Conservation (phyloP, 2,797 vertebrate genomes). For the Botia almorhae region DNA sequence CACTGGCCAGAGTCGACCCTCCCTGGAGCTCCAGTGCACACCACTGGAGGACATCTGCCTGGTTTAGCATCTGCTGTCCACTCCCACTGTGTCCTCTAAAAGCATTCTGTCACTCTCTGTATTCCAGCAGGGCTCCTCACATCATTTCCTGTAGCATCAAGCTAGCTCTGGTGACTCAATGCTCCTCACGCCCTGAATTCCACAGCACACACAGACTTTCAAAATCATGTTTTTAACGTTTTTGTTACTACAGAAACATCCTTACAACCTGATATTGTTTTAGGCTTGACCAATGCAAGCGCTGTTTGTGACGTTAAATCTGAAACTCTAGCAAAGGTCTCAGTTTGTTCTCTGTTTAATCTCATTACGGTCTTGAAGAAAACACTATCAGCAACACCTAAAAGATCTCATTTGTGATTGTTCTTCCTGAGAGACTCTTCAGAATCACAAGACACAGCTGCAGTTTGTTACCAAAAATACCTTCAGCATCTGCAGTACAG, state of each 20-base stretch:
- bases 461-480: constrained; percentile 18
- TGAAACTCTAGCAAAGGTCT: background rate
- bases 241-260: too few relatives aligned
- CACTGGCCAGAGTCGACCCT: constrained; percentile 39
- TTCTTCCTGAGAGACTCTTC: too few relatives aligned
- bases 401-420: too few relatives aligned
- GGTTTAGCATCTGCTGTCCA: constrained; percentile 16
- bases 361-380: background rate
- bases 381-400: too few relatives aligned
- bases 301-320: too few relatives aligned
- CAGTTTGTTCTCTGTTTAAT: background rate
- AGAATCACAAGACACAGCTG: background rate
- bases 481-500: background rate
- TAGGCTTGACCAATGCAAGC: too few relatives aligned
- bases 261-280: too few relatives aligned
- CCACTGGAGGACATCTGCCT: constrained; percentile 31
- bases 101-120: constrained; percentile 24
- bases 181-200: constrained; percentile 18
- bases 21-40: constrained; percentile 24
- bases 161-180: constrained; percentile 16
- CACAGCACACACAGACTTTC: background rate
- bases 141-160: constrained; percentile 39
- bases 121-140: constrained; percentile 16
- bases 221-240: too few relatives aligned
- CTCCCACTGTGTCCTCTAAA: constrained; percentile 19